These are phyloP conservation scores for Epinephelus coioides DNA, from an alignment of 2,797 vertebrate species.

Conservation along the genomic window DNA sequence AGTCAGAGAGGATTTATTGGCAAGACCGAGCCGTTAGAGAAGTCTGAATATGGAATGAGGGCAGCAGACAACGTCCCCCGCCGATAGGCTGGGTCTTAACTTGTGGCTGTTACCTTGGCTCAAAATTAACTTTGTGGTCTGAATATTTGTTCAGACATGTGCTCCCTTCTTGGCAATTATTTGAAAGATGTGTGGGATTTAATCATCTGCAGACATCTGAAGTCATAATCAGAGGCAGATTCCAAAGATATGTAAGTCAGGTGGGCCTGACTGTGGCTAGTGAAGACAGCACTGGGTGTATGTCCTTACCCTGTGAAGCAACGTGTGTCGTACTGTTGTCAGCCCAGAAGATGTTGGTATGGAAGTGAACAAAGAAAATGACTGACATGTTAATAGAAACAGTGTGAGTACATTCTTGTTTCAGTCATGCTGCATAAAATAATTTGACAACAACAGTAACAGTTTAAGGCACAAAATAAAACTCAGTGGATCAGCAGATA, in stretches of 20 bases:
- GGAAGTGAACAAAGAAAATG: background rate
- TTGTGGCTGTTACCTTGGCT: slow-evolving; percentile 40
- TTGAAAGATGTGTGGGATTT: slow-evolving; percentile 43
- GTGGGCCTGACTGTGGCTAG: slow-evolving; percentile 7
- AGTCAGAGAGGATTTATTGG: slow-evolving; percentile 74
- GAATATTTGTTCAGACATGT: slow-evolving; percentile 53
- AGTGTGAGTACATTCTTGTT: background rate
- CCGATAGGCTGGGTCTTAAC: slow-evolving; percentile 45
- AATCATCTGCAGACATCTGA: slow-evolving; percentile 35
- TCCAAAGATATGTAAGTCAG: slow-evolving; percentile 50
- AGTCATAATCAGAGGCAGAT: slow-evolving; percentile 46
- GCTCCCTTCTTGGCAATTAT: slow-evolving; percentile 42
- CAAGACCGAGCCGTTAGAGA: slow-evolving; percentile 49
- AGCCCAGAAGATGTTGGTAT: background rate
- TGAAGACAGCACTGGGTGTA: slow-evolving; percentile 15
- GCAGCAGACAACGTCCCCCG: slow-evolving; percentile 45
- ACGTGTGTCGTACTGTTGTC: slow-evolving; percentile 10
- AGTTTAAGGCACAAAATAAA: background rate
- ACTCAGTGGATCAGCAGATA: background rate
- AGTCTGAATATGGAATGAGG: slow-evolving; percentile 67
- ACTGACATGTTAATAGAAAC: slow-evolving; percentile 22
- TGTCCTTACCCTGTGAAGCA: slow-evolving; percentile 27
- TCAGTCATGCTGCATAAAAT: background rate
- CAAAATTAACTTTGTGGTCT: slow-evolving; percentile 32
- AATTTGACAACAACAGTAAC: background rate